These are phyloP conservation scores for Rhinogobio ventralis DNA, from an alignment of 2,797 vertebrate species.

Conservation along the genomic window DNA sequence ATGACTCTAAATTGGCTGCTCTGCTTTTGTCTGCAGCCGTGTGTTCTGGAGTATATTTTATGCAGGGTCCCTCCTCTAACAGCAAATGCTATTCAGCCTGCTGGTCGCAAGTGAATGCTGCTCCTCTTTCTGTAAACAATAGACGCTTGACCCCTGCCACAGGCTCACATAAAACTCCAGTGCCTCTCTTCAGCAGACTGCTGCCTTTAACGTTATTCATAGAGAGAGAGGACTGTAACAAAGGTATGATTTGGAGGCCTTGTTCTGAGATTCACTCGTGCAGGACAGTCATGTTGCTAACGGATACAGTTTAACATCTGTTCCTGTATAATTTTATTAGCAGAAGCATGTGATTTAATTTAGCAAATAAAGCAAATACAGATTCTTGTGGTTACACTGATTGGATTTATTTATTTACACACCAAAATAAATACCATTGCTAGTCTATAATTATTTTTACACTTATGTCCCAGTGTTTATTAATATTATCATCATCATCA, in stretches of 20 bases:
- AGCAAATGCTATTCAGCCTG: constrained; percentile 58
- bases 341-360: background rate
- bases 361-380: background rate
- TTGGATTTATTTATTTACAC: background rate
- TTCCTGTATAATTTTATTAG: background rate
- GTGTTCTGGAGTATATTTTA: constrained; percentile 53
- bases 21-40: constrained; percentile 46
- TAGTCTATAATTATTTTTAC: background rate
- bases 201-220: constrained; percentile 72
- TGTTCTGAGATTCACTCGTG: constrained; percentile 45
- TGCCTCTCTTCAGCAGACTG: constrained; percentile 64
- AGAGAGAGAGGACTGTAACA: constrained; percentile 58
- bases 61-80: constrained; percentile 54
- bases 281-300: constrained; percentile 31
- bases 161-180: constrained; percentile 67
- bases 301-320: constrained; percentile 1
- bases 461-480: background rate
- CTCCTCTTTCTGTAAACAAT: constrained; percentile 71
- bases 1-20: constrained; percentile 47
- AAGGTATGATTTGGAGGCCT: constrained; percentile 59
- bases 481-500: background rate
- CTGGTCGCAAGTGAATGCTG: constrained; percentile 63
- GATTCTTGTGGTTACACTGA: background rate
- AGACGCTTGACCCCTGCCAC: constrained; percentile 75
- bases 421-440: background rate